Base-by-base conservation (phyloP, 1,140 invertebrate species). In the Dendrolimus kikuchii region DNA sequence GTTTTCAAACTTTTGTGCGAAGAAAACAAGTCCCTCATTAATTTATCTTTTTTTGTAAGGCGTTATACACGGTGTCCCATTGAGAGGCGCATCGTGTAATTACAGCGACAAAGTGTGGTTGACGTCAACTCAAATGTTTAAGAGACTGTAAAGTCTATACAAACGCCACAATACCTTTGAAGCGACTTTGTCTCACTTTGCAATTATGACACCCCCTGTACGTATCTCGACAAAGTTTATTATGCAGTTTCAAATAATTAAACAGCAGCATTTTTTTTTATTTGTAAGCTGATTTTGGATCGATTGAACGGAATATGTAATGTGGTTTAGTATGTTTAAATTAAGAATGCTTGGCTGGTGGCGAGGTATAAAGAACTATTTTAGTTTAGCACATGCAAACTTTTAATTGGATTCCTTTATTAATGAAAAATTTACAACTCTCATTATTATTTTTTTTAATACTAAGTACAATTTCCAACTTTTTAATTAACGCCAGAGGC, bases 121-220 rank as follows among this genome's bases (percentile, higher is more conserved):
- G 68, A 72, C 73, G 65, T 72, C 76, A 65, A 70, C 79, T 85
- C 66, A 57, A 79, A 69, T 74, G 75, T 71, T 82, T 80, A 82
- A 85, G 81, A 64, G 77, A 59, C 70, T 77, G 76, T 77, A 67
- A 77, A 60, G 58, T 66, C 59, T 66, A 76, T 74, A 80, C 72
- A 75, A 79, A 69, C 57, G 72, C 70, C 71, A 85, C 77, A 82
- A 83, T 85, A 53, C 71, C 68, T 82, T 77, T 77, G 78, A 75
- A 64, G 62, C 68, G 74, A 82, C 79, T 82, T 85, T 85, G 81
- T 82, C 77, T 81, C 77, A 66, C 64, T 68, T 66, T 55, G 77
- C 74, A 85, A 83, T 85, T 85, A 85, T 79, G 65, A 81, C 77
- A 79, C 81, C 81, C 79, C 74, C 76, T 76, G 68, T 75, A 63